These are phyloP conservation scores for Nematopogon swammerdamellus DNA, from an alignment of 2,888 invertebrate genomes.

Conservation along the genomic window DNA sequence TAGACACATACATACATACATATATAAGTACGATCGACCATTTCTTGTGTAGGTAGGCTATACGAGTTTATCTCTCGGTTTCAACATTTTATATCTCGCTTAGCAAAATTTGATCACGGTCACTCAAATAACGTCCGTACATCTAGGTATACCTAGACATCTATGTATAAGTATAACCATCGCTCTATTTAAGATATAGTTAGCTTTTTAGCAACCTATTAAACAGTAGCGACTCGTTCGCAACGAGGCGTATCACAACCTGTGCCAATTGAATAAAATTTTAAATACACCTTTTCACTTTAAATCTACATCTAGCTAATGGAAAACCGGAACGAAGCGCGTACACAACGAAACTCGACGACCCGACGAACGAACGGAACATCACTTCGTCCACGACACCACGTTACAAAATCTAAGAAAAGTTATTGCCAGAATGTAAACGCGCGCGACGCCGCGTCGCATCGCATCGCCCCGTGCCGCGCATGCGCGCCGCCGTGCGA, in stretches of 20 bases:
- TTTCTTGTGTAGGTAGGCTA: too few relatives aligned
- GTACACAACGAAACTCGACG: background rate
- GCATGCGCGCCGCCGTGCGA: background rate
- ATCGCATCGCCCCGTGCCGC: too few relatives aligned
- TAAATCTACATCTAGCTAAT: background rate
- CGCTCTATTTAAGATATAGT: conserved; percentile 9
- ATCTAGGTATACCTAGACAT: background rate
- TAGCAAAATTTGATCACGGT: too few relatives aligned
- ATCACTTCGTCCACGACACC: background rate
- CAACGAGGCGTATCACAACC: conserved; percentile 57
- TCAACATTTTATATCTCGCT: too few relatives aligned
- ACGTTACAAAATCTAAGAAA: background rate
- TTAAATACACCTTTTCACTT: conserved; percentile 9
- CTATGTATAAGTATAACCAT: background rate
- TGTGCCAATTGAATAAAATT: conserved; percentile 57
- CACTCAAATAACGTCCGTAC: background rate
- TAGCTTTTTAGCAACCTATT: conserved; percentile 27
- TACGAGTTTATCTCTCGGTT: too few relatives aligned
- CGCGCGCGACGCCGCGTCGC: background rate
- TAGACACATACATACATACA: too few relatives aligned
- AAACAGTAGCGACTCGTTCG: conserved; percentile 57
- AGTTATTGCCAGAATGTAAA: background rate
- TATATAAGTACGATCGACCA: too few relatives aligned
- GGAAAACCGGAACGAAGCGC: background rate
- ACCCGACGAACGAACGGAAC: background rate